Conservation (phyloP, 2,113 vertebrate genomes). For the Enhydra lutris region DNA sequence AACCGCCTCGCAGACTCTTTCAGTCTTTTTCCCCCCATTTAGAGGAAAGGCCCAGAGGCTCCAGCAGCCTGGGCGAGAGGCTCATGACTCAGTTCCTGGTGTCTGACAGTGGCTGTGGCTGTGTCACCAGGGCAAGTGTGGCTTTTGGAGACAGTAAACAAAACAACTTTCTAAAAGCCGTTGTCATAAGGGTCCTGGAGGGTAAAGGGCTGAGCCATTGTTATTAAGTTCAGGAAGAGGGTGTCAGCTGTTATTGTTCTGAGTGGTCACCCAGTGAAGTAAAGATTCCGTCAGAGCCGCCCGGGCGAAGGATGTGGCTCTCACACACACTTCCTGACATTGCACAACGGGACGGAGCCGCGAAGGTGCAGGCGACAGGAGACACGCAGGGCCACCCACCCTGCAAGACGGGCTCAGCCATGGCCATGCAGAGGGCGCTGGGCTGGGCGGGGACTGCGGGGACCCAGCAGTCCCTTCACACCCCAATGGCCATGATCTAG, state of each 20-base stretch:
- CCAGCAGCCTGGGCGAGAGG: neutral
- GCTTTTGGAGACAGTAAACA: neutral
- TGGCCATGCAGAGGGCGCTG: fast-evolving
- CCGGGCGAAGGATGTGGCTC: constrained; percentile 56
- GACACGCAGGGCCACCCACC: fast-evolving
- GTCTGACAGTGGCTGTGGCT: neutral
- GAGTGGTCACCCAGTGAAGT: neutral
- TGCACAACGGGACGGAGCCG: neutral
- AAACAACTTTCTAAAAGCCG: neutral
- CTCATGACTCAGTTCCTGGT: neutral
- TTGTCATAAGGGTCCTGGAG: neutral
- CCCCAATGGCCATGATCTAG: neutral
- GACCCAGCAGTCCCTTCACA: neutral
- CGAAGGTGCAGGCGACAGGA: neutral
- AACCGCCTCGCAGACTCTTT: fast-evolving
- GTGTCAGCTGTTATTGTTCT: constrained; percentile 58
- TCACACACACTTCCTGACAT: constrained; percentile 54
- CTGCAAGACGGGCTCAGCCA: fast-evolving
- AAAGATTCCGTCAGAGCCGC: constrained; percentile 9
- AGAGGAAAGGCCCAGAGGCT: neutral
- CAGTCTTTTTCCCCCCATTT: neutral
- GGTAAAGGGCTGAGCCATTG: neutral
- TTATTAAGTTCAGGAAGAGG: constrained; percentile 59
- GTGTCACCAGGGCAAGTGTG: neutral
- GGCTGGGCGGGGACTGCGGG: fast-evolving